Evolutionary conservation across 2,113 vertebrate species (phyloP).

Genomic region (Caranx melampygus): DNA sequence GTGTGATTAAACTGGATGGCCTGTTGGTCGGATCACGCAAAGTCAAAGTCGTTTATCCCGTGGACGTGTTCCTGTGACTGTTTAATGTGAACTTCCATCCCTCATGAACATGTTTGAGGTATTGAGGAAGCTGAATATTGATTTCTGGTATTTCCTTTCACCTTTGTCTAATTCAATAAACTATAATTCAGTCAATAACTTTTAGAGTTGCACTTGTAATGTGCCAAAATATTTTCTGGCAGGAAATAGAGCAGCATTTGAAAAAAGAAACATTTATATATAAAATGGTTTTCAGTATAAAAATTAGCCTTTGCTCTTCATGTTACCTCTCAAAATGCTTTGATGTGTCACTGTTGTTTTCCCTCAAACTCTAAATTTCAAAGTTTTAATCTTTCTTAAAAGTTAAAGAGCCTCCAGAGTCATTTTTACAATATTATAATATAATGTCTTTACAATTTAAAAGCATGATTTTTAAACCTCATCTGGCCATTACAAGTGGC

Average conservation of each 20-base stretch:
- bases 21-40: slow-evolving; percentile 33
- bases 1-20: slow-evolving; percentile 20
- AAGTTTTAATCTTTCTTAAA: background rate
- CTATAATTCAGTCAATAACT: slow-evolving; percentile 20
- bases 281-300: background rate
- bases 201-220: background rate
- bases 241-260: slow-evolving; percentile 32
- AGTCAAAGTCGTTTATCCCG: slow-evolving; percentile 43
- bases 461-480: background rate
- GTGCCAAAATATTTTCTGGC: slow-evolving; percentile 26
- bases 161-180: slow-evolving; percentile 34
- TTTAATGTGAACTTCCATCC: background rate
- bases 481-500: background rate
- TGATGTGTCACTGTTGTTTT: background rate
- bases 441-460: no score
- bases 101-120: slow-evolving; percentile 23
- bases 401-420: background rate
- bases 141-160: slow-evolving; percentile 53
- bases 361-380: background rate
- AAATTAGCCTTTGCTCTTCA: background rate
- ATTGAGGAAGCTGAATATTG: slow-evolving; percentile 23
- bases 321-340: background rate
- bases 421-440: background rate
- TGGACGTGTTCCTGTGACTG: slow-evolving; percentile 17
- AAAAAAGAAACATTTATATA: background rate